These are phyloP conservation scores for Bombus waltoni DNA, from an alignment of 1,140 invertebrate genomes.

Conservation along the genomic window DNA sequence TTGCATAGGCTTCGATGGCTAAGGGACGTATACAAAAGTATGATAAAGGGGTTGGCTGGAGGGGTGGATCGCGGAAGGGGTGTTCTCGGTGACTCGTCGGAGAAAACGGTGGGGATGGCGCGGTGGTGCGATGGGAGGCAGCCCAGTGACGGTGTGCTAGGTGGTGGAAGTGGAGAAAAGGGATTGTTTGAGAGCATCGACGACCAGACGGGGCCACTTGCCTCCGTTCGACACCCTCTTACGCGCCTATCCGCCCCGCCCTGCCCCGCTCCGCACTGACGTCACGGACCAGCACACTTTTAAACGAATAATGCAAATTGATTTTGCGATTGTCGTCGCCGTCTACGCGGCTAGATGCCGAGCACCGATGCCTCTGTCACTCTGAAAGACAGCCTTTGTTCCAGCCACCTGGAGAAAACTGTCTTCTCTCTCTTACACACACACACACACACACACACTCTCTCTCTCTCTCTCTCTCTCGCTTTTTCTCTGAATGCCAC, in stretches of 20 bases:
- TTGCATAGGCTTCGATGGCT: slow-evolving; percentile 60
- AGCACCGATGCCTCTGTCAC: slow-evolving; percentile 4
- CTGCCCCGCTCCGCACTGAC: slow-evolving; percentile 51
- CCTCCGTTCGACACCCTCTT: slow-evolving; percentile 69
- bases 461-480: neutral
- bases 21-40: slow-evolving; percentile 63
- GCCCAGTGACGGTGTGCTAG: slow-evolving; percentile 45
- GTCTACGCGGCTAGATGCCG: slow-evolving; percentile 41
- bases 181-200: slow-evolving; percentile 71
- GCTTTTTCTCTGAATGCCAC: too few relatives aligned
- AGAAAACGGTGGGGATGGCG: slow-evolving; percentile 45
- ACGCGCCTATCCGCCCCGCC: slow-evolving; percentile 49
- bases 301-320: slow-evolving; percentile 76
- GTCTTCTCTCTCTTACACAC: neutral
- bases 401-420: slow-evolving; percentile 19
- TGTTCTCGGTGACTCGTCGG: slow-evolving; percentile 57
- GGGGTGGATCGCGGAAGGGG: slow-evolving; percentile 61
- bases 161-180: slow-evolving; percentile 61
- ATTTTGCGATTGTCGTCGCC: slow-evolving; percentile 71
- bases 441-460: too few relatives aligned
- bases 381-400: slow-evolving; percentile 25
- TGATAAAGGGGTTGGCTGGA: slow-evolving; percentile 63
- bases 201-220: slow-evolving; percentile 72
- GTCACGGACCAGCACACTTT: slow-evolving; percentile 71
- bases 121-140: slow-evolving; percentile 37